Percentiles rank a stretch among this genome's conserved stretches.
phyloP scores from a whole-genome alignment of 2,888 invertebrate genomes.

The Platycheirus albimanus region DNA sequence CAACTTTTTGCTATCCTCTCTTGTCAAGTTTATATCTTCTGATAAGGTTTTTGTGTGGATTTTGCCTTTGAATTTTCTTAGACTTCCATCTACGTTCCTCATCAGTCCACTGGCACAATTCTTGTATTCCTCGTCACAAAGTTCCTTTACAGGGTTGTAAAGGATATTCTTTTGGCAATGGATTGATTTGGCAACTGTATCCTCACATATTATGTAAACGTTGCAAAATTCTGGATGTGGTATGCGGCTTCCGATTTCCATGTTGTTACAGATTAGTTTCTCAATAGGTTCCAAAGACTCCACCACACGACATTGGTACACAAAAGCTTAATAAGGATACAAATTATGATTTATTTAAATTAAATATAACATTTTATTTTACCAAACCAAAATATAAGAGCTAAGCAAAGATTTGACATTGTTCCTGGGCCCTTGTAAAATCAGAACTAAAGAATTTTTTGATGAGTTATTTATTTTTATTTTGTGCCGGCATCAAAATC shows the following conservation, averaged over 20 bases:
- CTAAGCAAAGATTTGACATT: neutral
- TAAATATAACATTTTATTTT: neutral
- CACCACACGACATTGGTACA: neutral
- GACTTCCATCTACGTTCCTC: neutral
- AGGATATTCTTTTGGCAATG: neutral
- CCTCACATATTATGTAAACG: constrained; percentile 60
- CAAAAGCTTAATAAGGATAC: neutral
- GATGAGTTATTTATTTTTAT: neutral
- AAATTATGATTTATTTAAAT: neutral
- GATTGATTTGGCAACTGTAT: constrained; percentile 35
- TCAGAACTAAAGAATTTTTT: neutral
- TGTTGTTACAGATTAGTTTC: constrained; percentile 53
- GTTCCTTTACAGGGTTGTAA: neutral
- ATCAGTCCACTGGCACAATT: neutral
- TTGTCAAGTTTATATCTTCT: neutral
- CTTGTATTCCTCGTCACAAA: neutral
- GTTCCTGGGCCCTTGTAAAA: neutral
- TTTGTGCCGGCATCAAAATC: neutral
- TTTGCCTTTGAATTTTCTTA: neutral
- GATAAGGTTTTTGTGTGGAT: neutral
- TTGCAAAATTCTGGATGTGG: constrained; percentile 73
- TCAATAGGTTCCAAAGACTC: constrained; percentile 24
- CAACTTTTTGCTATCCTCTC: too few relatives aligned
- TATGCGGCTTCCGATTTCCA: constrained; percentile 46
- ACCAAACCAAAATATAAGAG: neutral